Evolutionary conservation across 2,113 vertebrate species (phyloP).

Genomic region (Ptychochromis oligacanthus): DNA sequence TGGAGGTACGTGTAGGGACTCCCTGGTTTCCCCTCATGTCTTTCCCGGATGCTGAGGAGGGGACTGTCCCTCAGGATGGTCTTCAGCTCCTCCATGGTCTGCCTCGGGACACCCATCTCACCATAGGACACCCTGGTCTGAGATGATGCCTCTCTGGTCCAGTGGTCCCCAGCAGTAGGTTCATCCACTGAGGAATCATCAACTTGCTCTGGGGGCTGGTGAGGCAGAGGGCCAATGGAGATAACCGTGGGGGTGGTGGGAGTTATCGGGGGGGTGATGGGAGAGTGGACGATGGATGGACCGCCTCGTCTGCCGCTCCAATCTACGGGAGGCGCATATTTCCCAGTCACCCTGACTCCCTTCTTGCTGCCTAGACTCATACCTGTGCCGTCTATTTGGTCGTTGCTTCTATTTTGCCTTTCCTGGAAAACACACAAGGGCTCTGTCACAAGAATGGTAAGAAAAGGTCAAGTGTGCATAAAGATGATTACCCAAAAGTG

Average conservation of each 20-base stretch:
- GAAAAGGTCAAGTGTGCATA: background rate
- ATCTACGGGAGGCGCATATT: conserved; percentile 61
- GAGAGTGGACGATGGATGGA: conserved; percentile 52
- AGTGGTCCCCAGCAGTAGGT: background rate
- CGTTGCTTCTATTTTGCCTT: conserved; percentile 70
- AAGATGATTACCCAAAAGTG: background rate
- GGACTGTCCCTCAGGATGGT: conserved; percentile 76
- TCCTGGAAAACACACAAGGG: conserved; percentile 76
- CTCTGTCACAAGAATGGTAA: conserved; percentile 20
- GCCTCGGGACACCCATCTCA: conserved; percentile 69
- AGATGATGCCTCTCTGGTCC: conserved; percentile 10
- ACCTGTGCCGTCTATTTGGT: conserved; percentile 83
- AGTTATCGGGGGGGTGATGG: conserved; percentile 36
- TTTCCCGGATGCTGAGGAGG: conserved; percentile 53
- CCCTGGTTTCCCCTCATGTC: conserved; percentile 36
- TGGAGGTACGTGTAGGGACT: conserved; percentile 56
- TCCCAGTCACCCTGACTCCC: conserved; percentile 77
- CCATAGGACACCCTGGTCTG: conserved; percentile 13
- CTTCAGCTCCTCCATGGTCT: conserved; percentile 83
- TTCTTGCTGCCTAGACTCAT: conserved; percentile 82
- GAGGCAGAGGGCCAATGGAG: conserved; percentile 54
- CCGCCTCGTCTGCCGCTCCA: conserved; percentile 73
- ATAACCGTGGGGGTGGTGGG: conserved; percentile 46
- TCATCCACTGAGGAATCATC: conserved; percentile 38
- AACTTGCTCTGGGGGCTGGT: conserved; percentile 17